Base-by-base conservation (phyloP, 2,888 invertebrate species). In the Tineola bisselliella region DNA sequence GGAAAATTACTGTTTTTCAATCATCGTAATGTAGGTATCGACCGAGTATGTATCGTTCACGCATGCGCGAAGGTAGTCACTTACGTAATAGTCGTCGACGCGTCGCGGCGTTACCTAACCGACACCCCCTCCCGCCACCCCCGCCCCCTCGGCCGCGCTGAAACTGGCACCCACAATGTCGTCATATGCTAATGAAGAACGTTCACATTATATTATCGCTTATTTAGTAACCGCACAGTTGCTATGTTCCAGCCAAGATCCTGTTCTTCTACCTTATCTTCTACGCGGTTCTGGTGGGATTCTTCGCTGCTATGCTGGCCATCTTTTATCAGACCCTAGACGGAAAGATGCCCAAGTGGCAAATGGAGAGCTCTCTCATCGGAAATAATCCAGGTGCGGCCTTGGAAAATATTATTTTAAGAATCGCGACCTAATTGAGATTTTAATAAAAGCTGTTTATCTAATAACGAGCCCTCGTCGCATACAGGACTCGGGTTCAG, bases 181-280 rank as follows among this genome's bases (percentile, higher is more conserved):
- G 38, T 38, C 38, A 38, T n/a, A 38, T 10, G 38, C 38, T 38
- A 38, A 38, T 38, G 38, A 38, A 25, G 6, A 25, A 38, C 38
- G 10, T n/a, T 38, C 38, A 38, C 38, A 25, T 6, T 25, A 25
- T 63, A 66, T 68, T 25, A 64, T 67, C 66, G 72, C 38, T 6
- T 12, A 10, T 38, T 38, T 4, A 38, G 2, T 12, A 38, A 38
- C 15, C 2, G n/a, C 79, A 1, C 6, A 2, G 38, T 6, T 10
- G n/a, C 3, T 12, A 38, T 38, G 73, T 72, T 91, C 65, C 92
- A 97, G 97, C 93, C 68, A 97, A 98, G 89, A 98, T 99, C 84
- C 90, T 95, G 69, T 86, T 98, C 67, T 99, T 99, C 90, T 99
- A 99, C 89, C 84, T 97, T 69, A 91, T 98, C 81, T 99, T 98